Evolutionary conservation across 2,888 invertebrate genomes (phyloP).

Genomic region (Folsomia candida): DNA sequence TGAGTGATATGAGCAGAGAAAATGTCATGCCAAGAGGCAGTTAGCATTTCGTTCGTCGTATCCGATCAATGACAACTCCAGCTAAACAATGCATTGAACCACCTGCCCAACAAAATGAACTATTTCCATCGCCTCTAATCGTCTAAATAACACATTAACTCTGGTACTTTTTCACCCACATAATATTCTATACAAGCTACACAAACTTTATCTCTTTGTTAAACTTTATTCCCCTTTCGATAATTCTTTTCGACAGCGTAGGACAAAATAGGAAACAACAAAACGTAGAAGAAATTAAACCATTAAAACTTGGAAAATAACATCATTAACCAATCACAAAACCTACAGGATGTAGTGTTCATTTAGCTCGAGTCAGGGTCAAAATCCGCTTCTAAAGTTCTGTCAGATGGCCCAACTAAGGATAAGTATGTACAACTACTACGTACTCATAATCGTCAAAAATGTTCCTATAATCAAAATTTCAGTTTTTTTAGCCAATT

Average conservation of each 20-base stretch:
- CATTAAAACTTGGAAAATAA: background rate
- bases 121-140: conserved; percentile 1
- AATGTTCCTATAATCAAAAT: too few species aligned
- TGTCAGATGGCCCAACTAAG: too few species aligned
- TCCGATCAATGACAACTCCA: conserved; percentile 28
- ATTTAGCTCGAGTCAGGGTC: too few species aligned
- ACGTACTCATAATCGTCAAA: too few species aligned
- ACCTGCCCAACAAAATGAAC: conserved; percentile 10
- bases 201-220: conserved; percentile 12
- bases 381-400: too few species aligned
- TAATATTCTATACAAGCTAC: background rate
- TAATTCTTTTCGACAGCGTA: background rate
- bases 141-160: conserved; percentile 7
- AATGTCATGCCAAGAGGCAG: conserved; percentile 44
- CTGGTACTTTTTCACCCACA: background rate
- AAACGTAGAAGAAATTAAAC: background rate
- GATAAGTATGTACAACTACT: too few species aligned
- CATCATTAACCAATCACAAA: too few species aligned
- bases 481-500: too few species aligned
- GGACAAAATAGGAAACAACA: background rate
- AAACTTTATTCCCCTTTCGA: background rate
- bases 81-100: conserved; percentile 1
- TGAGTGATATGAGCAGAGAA: background rate
- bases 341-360: too few species aligned
- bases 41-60: conserved; percentile 35